A percentile compares a stretch with the other conserved stretches of the same genome.
Evolutionary conservation across 2,113 vertebrate species (phyloP).

Genomic region (Clupea harengus): DNA sequence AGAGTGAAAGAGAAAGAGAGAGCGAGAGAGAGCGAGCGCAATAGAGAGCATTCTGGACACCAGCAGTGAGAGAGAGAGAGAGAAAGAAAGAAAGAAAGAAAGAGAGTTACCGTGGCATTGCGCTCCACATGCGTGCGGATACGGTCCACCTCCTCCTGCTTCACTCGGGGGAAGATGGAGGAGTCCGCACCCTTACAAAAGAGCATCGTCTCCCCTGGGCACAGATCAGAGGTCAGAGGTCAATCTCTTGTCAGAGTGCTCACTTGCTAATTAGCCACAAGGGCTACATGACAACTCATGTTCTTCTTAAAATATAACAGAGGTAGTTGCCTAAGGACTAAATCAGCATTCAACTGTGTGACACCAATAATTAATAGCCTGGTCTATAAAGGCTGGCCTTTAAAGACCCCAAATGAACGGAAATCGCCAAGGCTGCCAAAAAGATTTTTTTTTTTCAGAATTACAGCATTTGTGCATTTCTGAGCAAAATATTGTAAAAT

Average conservation of each 20-base stretch:
- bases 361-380: neutral
- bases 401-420: neutral
- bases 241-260: neutral
- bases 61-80: no score
- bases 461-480: neutral
- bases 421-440: neutral
- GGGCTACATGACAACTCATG: neutral
- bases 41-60: no score
- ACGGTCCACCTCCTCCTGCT: constrained; percentile 81
- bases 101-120: constrained; percentile 81
- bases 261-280: neutral
- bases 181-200: constrained; percentile 98
- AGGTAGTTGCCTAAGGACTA: neutral
- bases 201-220: constrained; percentile 83
- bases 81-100: no score
- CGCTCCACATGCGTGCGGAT: constrained; percentile 88
- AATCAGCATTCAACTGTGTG: neutral
- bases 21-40: no score
- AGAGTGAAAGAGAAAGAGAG: constrained; percentile 2
- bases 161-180: constrained; percentile 89
- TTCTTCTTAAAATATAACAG: neutral
- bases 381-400: neutral
- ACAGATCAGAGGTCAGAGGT: constrained; percentile 5
- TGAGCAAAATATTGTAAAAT: neutral
- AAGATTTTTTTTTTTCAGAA: neutral